Evolutionary conservation across 2,113 vertebrate genomes (phyloP), one percentile per base, ranked within the genome.

Genomic region (Catharus bicknelli): DNA sequence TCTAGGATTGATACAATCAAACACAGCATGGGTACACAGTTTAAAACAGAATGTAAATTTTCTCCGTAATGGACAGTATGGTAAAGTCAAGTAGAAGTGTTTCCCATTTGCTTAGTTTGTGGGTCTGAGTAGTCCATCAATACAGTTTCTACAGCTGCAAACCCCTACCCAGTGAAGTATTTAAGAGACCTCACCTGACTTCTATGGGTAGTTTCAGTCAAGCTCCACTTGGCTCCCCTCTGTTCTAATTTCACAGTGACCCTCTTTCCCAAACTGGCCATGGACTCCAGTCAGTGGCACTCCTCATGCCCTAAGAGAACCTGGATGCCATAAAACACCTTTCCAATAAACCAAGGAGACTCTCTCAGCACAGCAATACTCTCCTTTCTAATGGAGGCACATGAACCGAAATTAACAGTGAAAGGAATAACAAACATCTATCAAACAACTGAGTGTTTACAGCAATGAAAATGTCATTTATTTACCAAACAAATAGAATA

Each of bases 51-150:
- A 47, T 1, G 2, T 13, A 38, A 17, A 0, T 42, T 75, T 42
- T 13, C 4, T 27, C 22, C 9, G 0, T 13, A 32, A 34, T 0
- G 1, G 20, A 45, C 1, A 8, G 15, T 16, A 69, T 3, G 4
- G 16, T 17, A 83, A 85, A 93, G 45, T 25, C 14, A 62, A 42
- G 7, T 2, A 61, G 69, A 9, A 62, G 29, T 11, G 3, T 47
- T 43, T 45, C 19, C 13, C 5, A 20, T 29, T 34, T 30, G 3
- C 48, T 86, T 32, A 48, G 18, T 43, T 9, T 68, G 23, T 19
- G 45, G 9, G 7, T 43, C 26, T 10, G 20, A 77, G 22, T 8
- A 63, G 58, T 12, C 23, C 18, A 30, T n/a, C 26, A 61, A 5
- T 3, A 23, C 0, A n/a, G 15, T 30, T 82, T 30, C 27, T 18